These are phyloP conservation scores for Hycleus phaleratus DNA, from an alignment of 1,140 invertebrate species.

Conservation along the genomic window DNA sequence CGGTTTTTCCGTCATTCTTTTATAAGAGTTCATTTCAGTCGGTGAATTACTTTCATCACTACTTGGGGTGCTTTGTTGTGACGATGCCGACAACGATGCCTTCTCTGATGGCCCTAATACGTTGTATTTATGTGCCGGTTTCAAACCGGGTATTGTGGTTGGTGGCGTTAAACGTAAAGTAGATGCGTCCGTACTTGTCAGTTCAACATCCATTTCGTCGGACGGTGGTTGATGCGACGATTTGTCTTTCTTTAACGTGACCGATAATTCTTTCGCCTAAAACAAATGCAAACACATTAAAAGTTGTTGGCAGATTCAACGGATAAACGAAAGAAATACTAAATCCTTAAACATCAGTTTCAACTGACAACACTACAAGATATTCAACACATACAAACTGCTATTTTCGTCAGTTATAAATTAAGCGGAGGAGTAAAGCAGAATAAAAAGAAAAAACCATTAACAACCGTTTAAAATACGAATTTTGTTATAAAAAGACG, in stretches of 20 bases:
- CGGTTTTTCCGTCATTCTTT: slow-evolving; percentile 71
- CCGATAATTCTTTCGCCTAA: slow-evolving; percentile 34
- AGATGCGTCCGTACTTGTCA: slow-evolving; percentile 44
- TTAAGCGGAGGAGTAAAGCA: too few species aligned
- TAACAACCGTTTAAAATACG: too few species aligned
- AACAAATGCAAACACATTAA: slow-evolving; percentile 15
- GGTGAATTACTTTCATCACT: slow-evolving; percentile 82
- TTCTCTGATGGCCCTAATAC: slow-evolving; percentile 44
- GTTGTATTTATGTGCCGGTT: slow-evolving; percentile 46
- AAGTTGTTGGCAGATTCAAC: slow-evolving; percentile 4
- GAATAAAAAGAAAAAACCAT: too few species aligned
- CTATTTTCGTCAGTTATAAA: too few species aligned
- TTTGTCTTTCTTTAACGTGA: slow-evolving; percentile 30
- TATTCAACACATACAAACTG: too few species aligned
- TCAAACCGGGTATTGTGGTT: slow-evolving; percentile 47
- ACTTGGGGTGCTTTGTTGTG: slow-evolving; percentile 60
- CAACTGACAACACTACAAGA: too few species aligned
- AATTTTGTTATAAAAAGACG: too few species aligned
- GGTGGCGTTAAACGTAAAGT: slow-evolving; percentile 46
- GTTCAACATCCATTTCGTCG: slow-evolving; percentile 47
- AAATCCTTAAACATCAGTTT: neutral
- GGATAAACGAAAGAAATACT: neutral
- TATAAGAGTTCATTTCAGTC: slow-evolving; percentile 80
- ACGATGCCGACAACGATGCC: slow-evolving; percentile 28
- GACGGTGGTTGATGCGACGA: slow-evolving; percentile 25